Evolutionary conservation across 2,113 vertebrate genomes (phyloP).

Genomic region (Enhydra lutris): DNA sequence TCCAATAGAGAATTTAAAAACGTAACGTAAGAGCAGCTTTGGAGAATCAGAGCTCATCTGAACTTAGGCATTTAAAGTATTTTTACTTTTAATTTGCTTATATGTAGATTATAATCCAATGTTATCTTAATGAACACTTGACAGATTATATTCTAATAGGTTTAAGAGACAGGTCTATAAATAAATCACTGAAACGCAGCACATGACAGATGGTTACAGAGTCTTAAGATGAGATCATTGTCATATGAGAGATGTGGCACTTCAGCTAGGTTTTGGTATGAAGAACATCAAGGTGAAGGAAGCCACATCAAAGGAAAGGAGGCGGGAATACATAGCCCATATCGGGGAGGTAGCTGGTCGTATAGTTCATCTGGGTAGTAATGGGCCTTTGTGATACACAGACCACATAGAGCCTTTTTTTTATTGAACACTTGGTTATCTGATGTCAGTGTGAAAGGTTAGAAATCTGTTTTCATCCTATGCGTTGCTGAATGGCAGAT

Average conservation of each 20-base stretch:
- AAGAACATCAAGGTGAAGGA: background rate
- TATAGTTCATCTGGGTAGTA: background rate
- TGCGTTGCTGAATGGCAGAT: background rate
- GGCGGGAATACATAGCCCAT: background rate
- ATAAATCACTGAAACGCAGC: background rate
- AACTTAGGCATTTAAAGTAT: slow-evolving; percentile 16
- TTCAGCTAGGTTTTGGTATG: background rate
- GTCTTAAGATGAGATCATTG: background rate
- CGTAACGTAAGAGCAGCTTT: background rate
- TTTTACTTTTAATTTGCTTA: background rate
- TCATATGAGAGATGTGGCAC: background rate
- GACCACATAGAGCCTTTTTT: background rate
- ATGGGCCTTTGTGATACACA: background rate
- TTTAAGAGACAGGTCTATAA: background rate
- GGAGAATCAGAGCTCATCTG: background rate
- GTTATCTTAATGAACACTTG: background rate
- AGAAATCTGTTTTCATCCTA: background rate
- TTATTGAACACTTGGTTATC: background rate
- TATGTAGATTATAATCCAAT: background rate
- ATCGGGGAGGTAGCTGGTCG: background rate
- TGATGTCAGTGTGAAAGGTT: background rate
- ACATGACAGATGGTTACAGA: background rate
- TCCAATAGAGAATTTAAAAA: background rate
- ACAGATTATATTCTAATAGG: background rate
- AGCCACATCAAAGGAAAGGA: background rate